Evolutionary conservation across 2,797 vertebrate genomes (phyloP).

Genomic region (Spinibarbus caldwelli): DNA sequence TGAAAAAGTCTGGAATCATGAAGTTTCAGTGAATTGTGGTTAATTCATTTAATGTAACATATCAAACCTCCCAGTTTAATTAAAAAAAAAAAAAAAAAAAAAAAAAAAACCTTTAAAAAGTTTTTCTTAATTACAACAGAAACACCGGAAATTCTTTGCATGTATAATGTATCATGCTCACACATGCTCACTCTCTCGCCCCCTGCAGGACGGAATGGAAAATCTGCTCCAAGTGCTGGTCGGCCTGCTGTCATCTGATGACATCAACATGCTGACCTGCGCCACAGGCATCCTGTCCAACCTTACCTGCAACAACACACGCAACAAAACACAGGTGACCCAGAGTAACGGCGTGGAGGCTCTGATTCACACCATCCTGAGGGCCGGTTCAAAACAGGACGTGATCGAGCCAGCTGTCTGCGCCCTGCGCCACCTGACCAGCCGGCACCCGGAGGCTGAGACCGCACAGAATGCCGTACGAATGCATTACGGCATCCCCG

Average conservation of each 20-base stretch:
- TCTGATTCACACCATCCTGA: constrained; percentile 92
- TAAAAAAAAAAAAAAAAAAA: neutral
- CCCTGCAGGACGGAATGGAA: constrained; percentile 90
- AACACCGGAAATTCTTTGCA: neutral
- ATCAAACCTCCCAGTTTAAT: neutral
- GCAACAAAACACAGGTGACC: constrained; percentile 95
- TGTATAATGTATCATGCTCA: neutral
- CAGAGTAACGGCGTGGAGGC: constrained; percentile 93
- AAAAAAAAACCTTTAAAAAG: neutral
- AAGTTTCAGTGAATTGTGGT: neutral
- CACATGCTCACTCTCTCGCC: neutral
- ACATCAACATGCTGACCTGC: constrained; percentile 94
- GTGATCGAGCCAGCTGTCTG: constrained; percentile 93
- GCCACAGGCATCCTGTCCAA: constrained; percentile 96
- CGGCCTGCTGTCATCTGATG: constrained; percentile 88
- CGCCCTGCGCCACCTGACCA: constrained; percentile 94
- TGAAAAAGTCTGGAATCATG: neutral
- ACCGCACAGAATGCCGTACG: constrained; percentile 93
- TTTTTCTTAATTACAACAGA: neutral
- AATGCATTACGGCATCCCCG: constrained; percentile 91
- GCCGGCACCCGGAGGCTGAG: constrained; percentile 92
- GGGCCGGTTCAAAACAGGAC: constrained; percentile 91
- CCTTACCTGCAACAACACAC: constrained; percentile 96
- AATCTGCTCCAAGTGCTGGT: constrained; percentile 91
- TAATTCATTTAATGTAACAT: neutral